Evolutionary conservation across 2,888 invertebrate genomes (phyloP).

Genomic region (Labia minor): DNA sequence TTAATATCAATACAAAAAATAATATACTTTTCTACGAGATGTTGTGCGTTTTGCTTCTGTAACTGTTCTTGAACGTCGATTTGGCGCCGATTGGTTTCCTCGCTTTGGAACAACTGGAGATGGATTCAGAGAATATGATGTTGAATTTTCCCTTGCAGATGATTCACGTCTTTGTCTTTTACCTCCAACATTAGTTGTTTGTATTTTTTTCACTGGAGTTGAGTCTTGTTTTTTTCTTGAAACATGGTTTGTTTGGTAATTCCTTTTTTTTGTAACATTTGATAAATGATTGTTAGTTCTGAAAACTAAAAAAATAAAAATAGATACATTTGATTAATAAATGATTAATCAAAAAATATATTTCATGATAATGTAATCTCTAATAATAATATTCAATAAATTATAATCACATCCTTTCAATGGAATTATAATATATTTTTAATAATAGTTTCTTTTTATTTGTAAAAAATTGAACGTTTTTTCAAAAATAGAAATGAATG

Average conservation of each 20-base stretch:
- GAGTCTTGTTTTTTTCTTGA: conserved; percentile 33
- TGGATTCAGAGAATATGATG: background rate
- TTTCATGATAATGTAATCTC: no score
- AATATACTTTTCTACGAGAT: background rate
- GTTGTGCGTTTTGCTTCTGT: background rate
- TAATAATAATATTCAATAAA: no score
- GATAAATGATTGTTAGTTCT: conserved; percentile 26
- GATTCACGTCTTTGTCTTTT: conserved; percentile 32
- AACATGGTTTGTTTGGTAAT: conserved; percentile 27
- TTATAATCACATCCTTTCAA: no score
- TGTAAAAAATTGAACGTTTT: no score
- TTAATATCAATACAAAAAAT: background rate
- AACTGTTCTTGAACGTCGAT: background rate
- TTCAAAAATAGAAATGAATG: no score
- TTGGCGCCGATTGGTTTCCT: background rate
- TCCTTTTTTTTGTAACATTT: conserved; percentile 25
- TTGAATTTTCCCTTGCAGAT: conserved; percentile 25
- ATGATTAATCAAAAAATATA: conserved; percentile 15
- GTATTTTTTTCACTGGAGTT: conserved; percentile 30
- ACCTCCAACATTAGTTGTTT: conserved; percentile 28
- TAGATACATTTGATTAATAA: no score
- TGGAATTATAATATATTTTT: no score
- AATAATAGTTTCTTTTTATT: no score
- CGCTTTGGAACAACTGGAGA: background rate
- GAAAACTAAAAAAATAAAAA: conserved; percentile 1